Conservation (phyloP, 2,113 vertebrate genomes). For the Penelope pileata region DNA sequence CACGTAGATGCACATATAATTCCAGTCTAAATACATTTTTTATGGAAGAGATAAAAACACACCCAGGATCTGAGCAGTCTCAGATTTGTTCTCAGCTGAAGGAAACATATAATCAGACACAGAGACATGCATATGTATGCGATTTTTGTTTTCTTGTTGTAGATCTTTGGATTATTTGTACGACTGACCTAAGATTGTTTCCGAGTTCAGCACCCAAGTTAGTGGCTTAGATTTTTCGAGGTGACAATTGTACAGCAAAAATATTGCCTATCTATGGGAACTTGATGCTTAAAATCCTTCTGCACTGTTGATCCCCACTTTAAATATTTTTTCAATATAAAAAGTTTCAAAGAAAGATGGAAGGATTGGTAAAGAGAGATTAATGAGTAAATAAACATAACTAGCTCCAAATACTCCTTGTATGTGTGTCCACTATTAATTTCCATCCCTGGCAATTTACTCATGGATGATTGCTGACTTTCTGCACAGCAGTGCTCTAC, state of each 20-base stretch:
- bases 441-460: not conserved
- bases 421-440: not conserved
- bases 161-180: not conserved
- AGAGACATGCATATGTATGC: rapidly evolving
- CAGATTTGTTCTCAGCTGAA: not conserved
- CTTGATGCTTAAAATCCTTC: not conserved
- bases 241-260: not conserved
- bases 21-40: not conserved
- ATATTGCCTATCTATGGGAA: not conserved
- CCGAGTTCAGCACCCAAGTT: not conserved
- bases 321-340: slow-evolving; percentile 12
- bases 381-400: not conserved
- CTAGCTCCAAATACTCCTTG: not conserved
- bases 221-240: not conserved
- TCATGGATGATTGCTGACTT: not conserved
- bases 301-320: not conserved
- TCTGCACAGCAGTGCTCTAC: not conserved
- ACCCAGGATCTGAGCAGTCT: not conserved
- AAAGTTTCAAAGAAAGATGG: not conserved
- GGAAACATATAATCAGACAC: not conserved
- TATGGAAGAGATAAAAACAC: not conserved
- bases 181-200: not conserved
- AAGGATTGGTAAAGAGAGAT: not conserved
- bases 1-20: not conserved
- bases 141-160: not conserved